Evolutionary conservation across 2,888 invertebrate species (phyloP).

Genomic region (Liopterus haemorrhoidalis): DNA sequence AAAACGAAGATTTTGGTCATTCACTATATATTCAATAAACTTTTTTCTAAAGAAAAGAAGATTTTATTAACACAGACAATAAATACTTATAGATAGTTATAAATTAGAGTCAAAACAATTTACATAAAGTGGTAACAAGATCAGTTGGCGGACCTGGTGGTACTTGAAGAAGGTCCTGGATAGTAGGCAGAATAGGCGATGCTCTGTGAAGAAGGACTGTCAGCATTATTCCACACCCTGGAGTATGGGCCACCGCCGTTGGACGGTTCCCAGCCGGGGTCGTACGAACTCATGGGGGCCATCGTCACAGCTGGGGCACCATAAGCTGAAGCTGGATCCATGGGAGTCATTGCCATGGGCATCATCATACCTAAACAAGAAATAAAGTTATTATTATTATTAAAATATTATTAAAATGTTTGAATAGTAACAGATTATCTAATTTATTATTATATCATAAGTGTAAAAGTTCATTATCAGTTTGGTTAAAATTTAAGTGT

Average conservation of each 20-base stretch:
- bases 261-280: constrained; percentile 64
- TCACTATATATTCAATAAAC: not conserved
- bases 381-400: constrained; percentile 3
- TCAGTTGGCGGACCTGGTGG: constrained; percentile 37
- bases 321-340: constrained; percentile 58
- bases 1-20: too few species aligned
- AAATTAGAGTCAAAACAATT: too few species aligned
- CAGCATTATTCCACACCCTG: constrained; percentile 69
- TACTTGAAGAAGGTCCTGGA: constrained; percentile 57
- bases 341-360: constrained; percentile 58
- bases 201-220: constrained; percentile 49
- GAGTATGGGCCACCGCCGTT: constrained; percentile 71
- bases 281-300: constrained; percentile 65
- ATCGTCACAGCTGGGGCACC: constrained; percentile 59
- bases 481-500: not conserved
- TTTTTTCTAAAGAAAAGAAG: not conserved
- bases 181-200: constrained; percentile 68
- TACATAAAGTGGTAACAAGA: too few species aligned
- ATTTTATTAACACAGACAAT: constrained; percentile 19
- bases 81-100: constrained; percentile 14
- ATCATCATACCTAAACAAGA: constrained; percentile 60
- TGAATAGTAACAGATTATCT: not conserved
- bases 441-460: too few species aligned
- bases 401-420: constrained; percentile 16
- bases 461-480: too few species aligned